Base-by-base conservation (phyloP, 2,888 invertebrate species). In the Cylindroiulus punctatus region DNA sequence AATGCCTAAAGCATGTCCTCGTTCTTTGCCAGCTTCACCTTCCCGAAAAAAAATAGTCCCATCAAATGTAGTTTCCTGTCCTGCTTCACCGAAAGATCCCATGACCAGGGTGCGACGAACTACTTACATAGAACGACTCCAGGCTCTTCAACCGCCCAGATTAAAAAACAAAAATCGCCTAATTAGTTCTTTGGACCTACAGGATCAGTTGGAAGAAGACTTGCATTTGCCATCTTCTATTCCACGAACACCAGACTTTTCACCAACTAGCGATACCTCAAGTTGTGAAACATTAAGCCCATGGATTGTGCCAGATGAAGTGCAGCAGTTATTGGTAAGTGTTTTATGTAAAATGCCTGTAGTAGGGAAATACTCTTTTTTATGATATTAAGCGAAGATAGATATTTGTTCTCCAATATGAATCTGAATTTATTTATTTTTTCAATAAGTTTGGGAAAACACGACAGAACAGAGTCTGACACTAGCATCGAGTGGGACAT, bases 271-370 rank as follows among this genome's bases (percentile, higher is more conserved):
- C 17, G 47, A 52, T 52, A 36, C 40, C 40, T 84, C 85, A 4
- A 85, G 36, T 76, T 12, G 65, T 36, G 85, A 85, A 26, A 85
- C 85, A 14, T 36, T 85, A n/a, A 85, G 85, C 22, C 65, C 85
- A 4, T 85, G 85, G 85, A 36, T 32, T 30, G 81, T 85, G 10
- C 85, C 85, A 76, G 76, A 76, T 36, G 76, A 85, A 8, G 85
- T 85, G 10, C 26, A 76, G 47, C 26, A 85, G 10, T 44, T 85
- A 22, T 52, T 84, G 84, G 30, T 14, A 12, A 36, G 81, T 32
- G n/a, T n/a, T n/a, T n/a, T n/a, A n/a, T n/a, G n/a, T n/a, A n/a
- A n/a, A n/a, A n/a, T n/a, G n/a, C n/a, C n/a, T n/a, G n/a, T n/a
- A n/a, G n/a, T n/a, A n/a, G n/a, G n/a, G n/a, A n/a, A n/a, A n/a